Evolutionary conservation across 2,113 vertebrate genomes (phyloP), one percentile per base, ranked within the genome.

Genomic region (Brienomyrus longianalis): DNA sequence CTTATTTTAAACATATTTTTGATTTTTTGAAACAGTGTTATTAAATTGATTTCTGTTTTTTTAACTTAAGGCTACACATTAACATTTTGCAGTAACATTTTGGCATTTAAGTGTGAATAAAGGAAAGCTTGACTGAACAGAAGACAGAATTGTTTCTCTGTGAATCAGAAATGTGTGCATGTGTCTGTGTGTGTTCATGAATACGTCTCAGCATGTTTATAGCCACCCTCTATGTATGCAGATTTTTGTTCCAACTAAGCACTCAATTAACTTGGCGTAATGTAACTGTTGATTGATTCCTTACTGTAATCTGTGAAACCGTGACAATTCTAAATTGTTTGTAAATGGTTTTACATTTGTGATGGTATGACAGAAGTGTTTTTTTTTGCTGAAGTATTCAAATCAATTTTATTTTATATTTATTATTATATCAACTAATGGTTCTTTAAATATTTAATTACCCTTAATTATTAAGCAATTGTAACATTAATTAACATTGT

Each of bases 221-320:
- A 43, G 5, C 35, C 13, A 80, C 5, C 74, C 13, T 39, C 31
- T 43, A 80, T 80, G 11, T 84, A 84, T 84, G 83, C 45, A 84
- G 45, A 47, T 48, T 48, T 84, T 1, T 48, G 13, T 84, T 80
- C 35, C 35, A 48, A 3, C 45, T 45, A 84, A 45, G 23, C 43
- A 27, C 45, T 84, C 48, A 84, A 84, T 84, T 84, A 84, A 84
- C 83, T 84, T 45, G 45, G 43, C 45, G 48, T 48, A 84, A 84
- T 84, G 39, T 84, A 48, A n/a, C 83, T 84, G 83, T 84, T 84
- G 83, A 84, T 84, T 84, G 45, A 84, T 84, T 84, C 21, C 43
- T 84, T 9, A 84, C 83, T 84, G 45, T 84, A 43, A 84, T 48
- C 19, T 84, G 83, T 48, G 39, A 83, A 83, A 45, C 43, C 43